A percentile compares a stretch with the other conserved stretches of the same genome.
phyloP scores from a whole-genome alignment of 2,113 vertebrate genomes.

The Cynocephalus volans region DNA sequence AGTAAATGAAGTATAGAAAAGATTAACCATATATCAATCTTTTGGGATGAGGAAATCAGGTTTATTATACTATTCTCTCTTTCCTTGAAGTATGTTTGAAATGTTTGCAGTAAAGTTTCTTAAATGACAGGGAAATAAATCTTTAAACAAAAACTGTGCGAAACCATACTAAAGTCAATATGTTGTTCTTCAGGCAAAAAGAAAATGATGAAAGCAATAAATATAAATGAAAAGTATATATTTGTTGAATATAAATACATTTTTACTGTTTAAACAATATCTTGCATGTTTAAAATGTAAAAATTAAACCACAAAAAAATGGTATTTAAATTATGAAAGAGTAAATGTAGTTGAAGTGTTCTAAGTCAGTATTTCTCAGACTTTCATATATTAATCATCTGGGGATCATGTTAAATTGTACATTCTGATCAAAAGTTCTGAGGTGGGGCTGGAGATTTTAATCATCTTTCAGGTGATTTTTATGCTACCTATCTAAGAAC shows the following conservation, averaged over 20 bases:
- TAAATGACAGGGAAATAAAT: background rate
- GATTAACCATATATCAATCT: background rate
- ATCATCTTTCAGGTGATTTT: background rate
- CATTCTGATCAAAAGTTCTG: background rate
- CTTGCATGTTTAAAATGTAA: background rate
- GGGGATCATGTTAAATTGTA: background rate
- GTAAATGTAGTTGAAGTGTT: background rate
- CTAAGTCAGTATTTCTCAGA: background rate
- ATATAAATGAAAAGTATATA: background rate
- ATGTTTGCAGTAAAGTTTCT: background rate
- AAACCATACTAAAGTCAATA: background rate
- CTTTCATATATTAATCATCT: background rate
- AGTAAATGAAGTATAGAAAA: background rate
- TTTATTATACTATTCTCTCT: background rate
- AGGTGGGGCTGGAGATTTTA: background rate
- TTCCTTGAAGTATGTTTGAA: background rate
- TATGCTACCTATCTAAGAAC: background rate
- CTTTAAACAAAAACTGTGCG: background rate
- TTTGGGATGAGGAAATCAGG: background rate
- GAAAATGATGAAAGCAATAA: background rate
- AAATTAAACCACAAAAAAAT: background rate
- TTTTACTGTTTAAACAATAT: background rate
- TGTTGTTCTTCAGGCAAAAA: background rate
- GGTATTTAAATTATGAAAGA: background rate
- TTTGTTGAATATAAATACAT: constrained; percentile 11